A percentile compares a stretch with the other conserved stretches of the same genome.
phyloP scores from a whole-genome alignment of 2,113 vertebrate genomes.

The Taxidea taxus region DNA sequence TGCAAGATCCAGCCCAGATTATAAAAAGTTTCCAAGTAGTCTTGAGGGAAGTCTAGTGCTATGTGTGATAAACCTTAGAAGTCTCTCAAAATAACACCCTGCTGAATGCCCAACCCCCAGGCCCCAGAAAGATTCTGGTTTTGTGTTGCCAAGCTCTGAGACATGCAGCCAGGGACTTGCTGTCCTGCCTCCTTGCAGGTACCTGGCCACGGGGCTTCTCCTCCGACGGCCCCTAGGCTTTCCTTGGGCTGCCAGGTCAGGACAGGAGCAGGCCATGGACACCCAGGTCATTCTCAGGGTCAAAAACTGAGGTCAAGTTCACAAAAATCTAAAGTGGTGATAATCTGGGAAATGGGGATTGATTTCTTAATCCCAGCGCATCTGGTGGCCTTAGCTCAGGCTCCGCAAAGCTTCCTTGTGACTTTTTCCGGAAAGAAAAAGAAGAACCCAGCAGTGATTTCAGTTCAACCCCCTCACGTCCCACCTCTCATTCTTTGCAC shows the following conservation, averaged over 20 bases:
- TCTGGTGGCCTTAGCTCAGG: constrained; percentile 75
- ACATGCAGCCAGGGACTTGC: not conserved
- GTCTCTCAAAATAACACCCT: not conserved
- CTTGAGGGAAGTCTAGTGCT: not conserved
- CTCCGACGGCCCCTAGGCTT: not conserved
- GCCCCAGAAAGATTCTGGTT: not conserved
- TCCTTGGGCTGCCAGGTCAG: not conserved
- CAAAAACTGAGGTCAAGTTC: constrained; percentile 46
- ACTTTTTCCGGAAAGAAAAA: constrained; percentile 39
- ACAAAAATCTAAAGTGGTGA: constrained; percentile 56
- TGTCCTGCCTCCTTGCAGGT: not conserved
- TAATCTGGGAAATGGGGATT: constrained; percentile 60
- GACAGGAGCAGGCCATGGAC: not conserved
- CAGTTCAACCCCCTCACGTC: not conserved
- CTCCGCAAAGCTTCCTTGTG: constrained; percentile 63
- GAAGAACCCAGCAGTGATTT: constrained; percentile 33
- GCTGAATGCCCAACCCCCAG: too few relatives aligned
- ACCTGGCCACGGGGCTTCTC: fast-evolving
- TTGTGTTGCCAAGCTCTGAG: not conserved
- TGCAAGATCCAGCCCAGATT: not conserved
- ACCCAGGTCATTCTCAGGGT: constrained; percentile 21
- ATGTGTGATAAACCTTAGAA: not conserved
- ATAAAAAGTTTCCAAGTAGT: not conserved
- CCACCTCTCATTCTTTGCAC: not conserved
- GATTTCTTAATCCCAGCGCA: constrained; percentile 75